These are phyloP conservation scores for Oasisia sp. DNA, from an alignment of 2,888 invertebrate species.

Conservation along the genomic window DNA sequence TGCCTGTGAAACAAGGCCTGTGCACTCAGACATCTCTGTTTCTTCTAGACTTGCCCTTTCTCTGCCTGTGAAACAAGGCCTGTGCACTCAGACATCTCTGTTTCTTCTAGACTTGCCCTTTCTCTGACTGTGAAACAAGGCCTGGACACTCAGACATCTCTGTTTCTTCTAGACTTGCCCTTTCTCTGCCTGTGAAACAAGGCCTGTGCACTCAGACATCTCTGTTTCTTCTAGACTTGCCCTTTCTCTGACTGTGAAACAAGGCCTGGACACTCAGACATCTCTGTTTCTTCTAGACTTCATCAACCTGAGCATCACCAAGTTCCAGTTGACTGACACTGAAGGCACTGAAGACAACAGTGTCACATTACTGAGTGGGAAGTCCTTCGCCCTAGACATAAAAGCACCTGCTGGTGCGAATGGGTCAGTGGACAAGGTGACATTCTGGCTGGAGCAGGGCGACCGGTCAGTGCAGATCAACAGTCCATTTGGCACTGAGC, in stretches of 20 bases:
- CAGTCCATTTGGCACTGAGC: background rate
- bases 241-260: background rate
- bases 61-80: background rate
- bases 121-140: background rate
- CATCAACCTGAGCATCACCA: background rate
- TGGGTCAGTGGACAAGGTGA: background rate
- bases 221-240: background rate
- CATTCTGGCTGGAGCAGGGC: slow-evolving; percentile 4
- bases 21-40: background rate
- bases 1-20: background rate
- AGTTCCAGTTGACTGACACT: background rate
- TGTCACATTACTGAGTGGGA: background rate
- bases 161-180: background rate
- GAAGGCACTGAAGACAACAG: background rate
- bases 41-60: background rate
- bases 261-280: background rate
- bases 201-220: background rate
- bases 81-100: background rate
- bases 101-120: background rate
- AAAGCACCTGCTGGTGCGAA: background rate
- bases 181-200: background rate
- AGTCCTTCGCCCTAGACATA: background rate
- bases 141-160: background rate
- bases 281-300: background rate
- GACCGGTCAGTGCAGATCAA: background rate